These are phyloP conservation scores for Aleiodes leptofemur DNA, from an alignment of 2,888 invertebrate genomes.

Conservation along the genomic window DNA sequence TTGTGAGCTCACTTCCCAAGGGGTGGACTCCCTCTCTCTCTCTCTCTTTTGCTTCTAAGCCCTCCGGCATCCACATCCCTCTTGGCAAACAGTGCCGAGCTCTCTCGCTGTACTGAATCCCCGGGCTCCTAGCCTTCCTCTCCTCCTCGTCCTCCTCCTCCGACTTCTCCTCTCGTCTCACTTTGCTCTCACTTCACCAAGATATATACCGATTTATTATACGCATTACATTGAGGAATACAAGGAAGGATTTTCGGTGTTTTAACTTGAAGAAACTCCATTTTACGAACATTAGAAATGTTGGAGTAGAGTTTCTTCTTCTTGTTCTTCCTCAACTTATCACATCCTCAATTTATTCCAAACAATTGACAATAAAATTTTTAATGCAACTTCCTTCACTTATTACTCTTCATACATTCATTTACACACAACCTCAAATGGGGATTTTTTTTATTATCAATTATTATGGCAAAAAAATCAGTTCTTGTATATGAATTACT, in stretches of 20 bases:
- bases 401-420: slow-evolving; percentile 15
- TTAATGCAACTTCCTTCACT: slow-evolving; percentile 20
- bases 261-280: background rate
- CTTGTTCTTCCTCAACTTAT: no score
- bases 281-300: no score
- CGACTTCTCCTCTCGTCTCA: slow-evolving; percentile 7
- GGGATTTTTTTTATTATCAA: background rate
- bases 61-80: slow-evolving; percentile 66
- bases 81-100: slow-evolving; percentile 65
- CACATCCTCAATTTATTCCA: background rate
- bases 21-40: slow-evolving; percentile 44
- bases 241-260: background rate
- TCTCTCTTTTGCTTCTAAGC: slow-evolving; percentile 61
- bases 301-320: no score
- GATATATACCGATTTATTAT: slow-evolving; percentile 45
- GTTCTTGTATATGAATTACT: slow-evolving; percentile 63
- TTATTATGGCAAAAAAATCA: slow-evolving; percentile 58
- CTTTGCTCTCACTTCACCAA: slow-evolving; percentile 35
- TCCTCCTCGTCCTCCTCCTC: slow-evolving; percentile 34
- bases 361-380: slow-evolving; percentile 3
- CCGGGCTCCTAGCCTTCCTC: slow-evolving; percentile 50
- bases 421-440: slow-evolving; percentile 4
- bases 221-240: slow-evolving; percentile 6
- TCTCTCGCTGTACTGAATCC: slow-evolving; percentile 59
- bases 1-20: slow-evolving; percentile 32